Evolutionary conservation across 2,797 vertebrate species (phyloP).

Genomic region (Nyctibius grandis): DNA sequence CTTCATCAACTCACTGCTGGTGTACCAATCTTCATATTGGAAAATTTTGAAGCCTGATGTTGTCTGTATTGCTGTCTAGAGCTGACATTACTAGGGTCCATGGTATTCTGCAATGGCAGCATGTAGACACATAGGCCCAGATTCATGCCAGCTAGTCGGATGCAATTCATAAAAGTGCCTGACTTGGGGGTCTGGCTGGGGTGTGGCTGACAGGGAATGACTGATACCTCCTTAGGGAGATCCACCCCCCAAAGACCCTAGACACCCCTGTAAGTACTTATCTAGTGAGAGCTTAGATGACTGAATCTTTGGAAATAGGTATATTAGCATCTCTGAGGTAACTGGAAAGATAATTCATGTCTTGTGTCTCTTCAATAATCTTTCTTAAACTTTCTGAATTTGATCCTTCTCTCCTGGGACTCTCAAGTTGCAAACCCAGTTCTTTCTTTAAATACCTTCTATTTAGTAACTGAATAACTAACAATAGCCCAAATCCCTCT

Average conservation of each 20-base stretch:
- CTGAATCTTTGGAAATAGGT: not conserved
- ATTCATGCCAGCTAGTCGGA: not conserved
- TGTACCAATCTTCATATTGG: accelerated
- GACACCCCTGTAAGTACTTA: not conserved
- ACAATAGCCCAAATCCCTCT: not conserved
- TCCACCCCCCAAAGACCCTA: not conserved
- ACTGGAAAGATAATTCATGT: not conserved
- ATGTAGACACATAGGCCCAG: not conserved
- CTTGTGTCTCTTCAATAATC: not conserved
- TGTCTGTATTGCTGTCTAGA: not conserved
- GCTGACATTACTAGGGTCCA: accelerated
- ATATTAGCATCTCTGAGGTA: not conserved
- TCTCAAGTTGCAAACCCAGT: not conserved
- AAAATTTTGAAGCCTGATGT: not conserved
- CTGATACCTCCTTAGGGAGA: not conserved
- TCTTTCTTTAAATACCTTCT: not conserved
- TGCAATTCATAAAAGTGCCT: not conserved
- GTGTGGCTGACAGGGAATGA: not conserved
- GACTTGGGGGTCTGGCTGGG: not conserved
- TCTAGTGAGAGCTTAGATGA: not conserved
- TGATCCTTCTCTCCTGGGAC: not conserved
- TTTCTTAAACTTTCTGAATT: not conserved
- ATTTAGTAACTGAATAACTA: not conserved
- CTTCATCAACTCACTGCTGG: not conserved
- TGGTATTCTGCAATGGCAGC: not conserved